Evolutionary conservation across 2,797 vertebrate genomes (phyloP), one percentile per base, ranked within the genome.

Genomic region (Mus caroli): DNA sequence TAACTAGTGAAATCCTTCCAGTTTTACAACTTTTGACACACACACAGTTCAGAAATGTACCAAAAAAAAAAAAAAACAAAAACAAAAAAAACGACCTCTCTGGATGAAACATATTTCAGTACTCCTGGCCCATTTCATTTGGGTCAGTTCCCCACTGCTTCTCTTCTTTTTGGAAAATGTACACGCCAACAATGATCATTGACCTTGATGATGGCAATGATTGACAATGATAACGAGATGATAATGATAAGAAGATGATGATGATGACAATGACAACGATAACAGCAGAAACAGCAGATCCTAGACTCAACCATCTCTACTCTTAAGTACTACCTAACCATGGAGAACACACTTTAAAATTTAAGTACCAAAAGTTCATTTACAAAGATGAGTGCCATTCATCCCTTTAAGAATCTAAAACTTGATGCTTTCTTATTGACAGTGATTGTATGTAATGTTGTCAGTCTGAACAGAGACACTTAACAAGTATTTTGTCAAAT

Each of bases 401-500:
- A 94, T 40, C 50, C 58, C n/a, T 88, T 34, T 50, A 80, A 73
- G 94, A 43, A 86, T 19, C 73, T 95, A 78, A 67, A 93, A 91
- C 24, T n/a, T 0, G 3, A 1, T 28, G 14, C 62, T 95, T 83
- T 94, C 93, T 91, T 62, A 46, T n/a, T 69, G n/a, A 43, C 80
- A 97, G 94, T 92, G 0, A 94, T 73, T 54, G 28, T 43, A 94
- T 87, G 10, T 75, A 43, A 56, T 92, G 19, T 73, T 94, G 60
- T 56, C n/a, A 92, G 43, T 34, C 71, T 84, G 73, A 91, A 83
- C 43, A 92, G 26, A 95, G 94, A 89, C 31, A 91, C 1, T 54
- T 64, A 96, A 87, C 83, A 88, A 97, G 95, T 94, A 93, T 94
- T 97, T 86, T 96, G 96, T 96, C 87, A 97, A 46, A 88, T 89